Evolutionary conservation across 2,113 vertebrate genomes (phyloP), one percentile per base, ranked within the genome.

Genomic region (Onychostruthus taczanowskii): DNA sequence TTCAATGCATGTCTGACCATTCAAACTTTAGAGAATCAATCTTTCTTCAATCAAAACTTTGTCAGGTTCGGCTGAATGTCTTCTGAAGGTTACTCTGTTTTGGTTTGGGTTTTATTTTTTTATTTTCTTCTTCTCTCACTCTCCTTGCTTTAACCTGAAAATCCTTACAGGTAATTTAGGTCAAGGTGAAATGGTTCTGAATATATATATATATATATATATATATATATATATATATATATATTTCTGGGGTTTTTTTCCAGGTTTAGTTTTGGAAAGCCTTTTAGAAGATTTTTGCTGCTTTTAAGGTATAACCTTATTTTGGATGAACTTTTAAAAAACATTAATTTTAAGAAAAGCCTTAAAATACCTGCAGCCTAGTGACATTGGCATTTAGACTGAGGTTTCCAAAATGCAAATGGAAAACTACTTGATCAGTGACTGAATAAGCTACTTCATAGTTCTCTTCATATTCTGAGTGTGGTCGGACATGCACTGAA

Each of bases 21-120:
- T 97, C 97, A 94, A 95, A 98, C 94, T 97, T 98, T 92, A 94
- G 93, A 97, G 95, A 98, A 97, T 98, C 98, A 98, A 98, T 98
- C 97, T 98, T 97, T 88, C 95, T 95, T 98, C 97, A 97, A 97
- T 98, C 98, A 98, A 97, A 98, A 98, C 94, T 97, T 97, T 97
- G 96, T 97, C 96, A 97, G 96, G 77, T 97, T 97, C 92, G 94
- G 67, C 83, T 95, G 94, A 98, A 98, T 97, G 97, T 95, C 96
- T 97, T 86, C 86, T 96, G 96, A 98, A 98, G 96, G 96, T 98
- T 97, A 93, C 27, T 1, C 5, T 84, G 30, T 10, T 59, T 74
- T 21, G 15, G 13, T 19, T 41, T 3, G 6, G 9, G 4, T 6
- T 35, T 31, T 13, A 7, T 26, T 13, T 14, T 22, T 27, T 50